Evolutionary conservation across 2,113 vertebrate genomes (phyloP).

Genomic region (Chrysemys picta): DNA sequence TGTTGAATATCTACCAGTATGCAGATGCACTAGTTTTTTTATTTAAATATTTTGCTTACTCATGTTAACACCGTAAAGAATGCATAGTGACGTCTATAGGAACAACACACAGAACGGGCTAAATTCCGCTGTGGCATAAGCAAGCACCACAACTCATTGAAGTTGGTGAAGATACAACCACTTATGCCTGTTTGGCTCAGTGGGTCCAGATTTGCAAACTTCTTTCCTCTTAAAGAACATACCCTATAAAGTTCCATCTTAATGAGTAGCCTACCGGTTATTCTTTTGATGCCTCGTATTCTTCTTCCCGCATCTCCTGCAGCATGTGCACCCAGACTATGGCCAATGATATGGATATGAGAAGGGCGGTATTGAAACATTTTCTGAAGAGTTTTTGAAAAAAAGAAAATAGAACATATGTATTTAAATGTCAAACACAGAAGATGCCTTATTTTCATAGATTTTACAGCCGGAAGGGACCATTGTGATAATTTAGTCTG

Average conservation of each 20-base stretch:
- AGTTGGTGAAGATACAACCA: not conserved
- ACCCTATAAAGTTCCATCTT: fast-evolving
- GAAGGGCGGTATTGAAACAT: conserved; percentile 74
- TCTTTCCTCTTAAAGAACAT: fast-evolving
- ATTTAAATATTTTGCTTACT: not conserved
- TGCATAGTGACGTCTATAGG: not conserved
- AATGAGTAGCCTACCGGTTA: conserved; percentile 80
- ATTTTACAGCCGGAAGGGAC: not conserved
- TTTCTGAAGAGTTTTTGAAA: conserved; percentile 65
- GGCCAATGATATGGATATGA: conserved; percentile 86
- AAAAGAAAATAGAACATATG: conserved; percentile 55
- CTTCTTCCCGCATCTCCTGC: conserved; percentile 83
- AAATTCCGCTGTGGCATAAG: not conserved
- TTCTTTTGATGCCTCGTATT: conserved; percentile 76
- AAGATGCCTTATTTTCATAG: not conserved
- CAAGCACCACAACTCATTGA: not conserved
- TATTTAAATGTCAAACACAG: conserved; percentile 47
- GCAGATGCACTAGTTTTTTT: not conserved
- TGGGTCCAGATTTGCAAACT: not conserved
- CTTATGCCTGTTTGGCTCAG: not conserved
- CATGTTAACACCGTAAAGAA: not conserved
- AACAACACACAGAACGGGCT: not conserved
- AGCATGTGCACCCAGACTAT: conserved; percentile 87
- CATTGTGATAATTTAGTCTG: not conserved
- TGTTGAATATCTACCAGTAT: not conserved